These are phyloP conservation scores for Esperia sulphurella DNA, from an alignment of 2,888 invertebrate genomes.

Conservation along the genomic window DNA sequence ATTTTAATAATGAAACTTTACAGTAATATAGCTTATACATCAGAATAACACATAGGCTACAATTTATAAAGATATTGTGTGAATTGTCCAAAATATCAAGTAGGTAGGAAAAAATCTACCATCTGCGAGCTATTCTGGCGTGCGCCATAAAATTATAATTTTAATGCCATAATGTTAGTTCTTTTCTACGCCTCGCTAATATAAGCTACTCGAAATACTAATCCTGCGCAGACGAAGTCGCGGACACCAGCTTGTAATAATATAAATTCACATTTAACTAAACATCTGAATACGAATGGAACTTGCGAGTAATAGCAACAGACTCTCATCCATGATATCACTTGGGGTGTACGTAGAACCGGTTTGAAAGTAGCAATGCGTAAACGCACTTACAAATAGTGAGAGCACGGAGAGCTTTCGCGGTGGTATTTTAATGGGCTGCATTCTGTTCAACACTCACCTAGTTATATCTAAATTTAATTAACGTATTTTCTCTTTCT, in stretches of 20 bases:
- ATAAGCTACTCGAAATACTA: too few relatives aligned
- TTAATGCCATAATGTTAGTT: too few relatives aligned
- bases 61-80: too few relatives aligned
- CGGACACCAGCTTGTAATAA: slow-evolving; percentile 11
- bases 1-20: too few relatives aligned
- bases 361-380: slow-evolving; percentile 57
- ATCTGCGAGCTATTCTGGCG: too few relatives aligned
- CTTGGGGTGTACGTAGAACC: slow-evolving; percentile 40
- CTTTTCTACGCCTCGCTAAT: too few relatives aligned
- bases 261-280: slow-evolving; percentile 17
- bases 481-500: slow-evolving; percentile 86
- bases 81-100: too few relatives aligned
- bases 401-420: slow-evolving; percentile 48
- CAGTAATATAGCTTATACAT: too few relatives aligned
- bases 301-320: slow-evolving; percentile 24
- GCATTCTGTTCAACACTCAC: slow-evolving; percentile 31
- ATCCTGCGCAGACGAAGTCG: too few relatives aligned
- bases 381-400: slow-evolving; percentile 35
- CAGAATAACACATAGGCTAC: too few relatives aligned
- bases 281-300: slow-evolving; percentile 27
- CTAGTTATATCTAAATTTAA: slow-evolving; percentile 36
- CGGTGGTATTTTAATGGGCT: slow-evolving; percentile 56
- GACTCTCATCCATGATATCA: slow-evolving; percentile 31
- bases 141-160: too few relatives aligned
- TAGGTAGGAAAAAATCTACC: too few relatives aligned